Percentiles rank a stretch among this genome's conserved stretches.
These are phyloP conservation scores for Drosophila putrida DNA, from an alignment of 2,888 invertebrate species.

Conservation along the genomic window DNA sequence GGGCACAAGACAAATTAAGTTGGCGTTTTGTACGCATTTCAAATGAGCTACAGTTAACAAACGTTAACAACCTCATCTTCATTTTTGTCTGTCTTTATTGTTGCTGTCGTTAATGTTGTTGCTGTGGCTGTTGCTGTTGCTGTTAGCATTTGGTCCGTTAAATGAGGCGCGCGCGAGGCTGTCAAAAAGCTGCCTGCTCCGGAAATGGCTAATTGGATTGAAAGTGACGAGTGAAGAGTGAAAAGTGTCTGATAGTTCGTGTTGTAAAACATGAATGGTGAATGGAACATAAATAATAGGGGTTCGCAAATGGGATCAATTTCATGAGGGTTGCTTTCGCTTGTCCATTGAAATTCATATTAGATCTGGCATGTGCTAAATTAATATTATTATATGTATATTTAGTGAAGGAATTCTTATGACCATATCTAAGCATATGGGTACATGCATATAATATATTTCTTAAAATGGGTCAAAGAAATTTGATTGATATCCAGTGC, in stretches of 20 bases:
- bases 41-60: slow-evolving; percentile 75
- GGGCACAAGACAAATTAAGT: slow-evolving; percentile 68
- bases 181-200: slow-evolving; percentile 71
- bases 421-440: neutral
- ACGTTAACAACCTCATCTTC: slow-evolving; percentile 60
- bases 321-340: slow-evolving; percentile 39
- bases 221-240: slow-evolving; percentile 35
- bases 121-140: slow-evolving; percentile 14
- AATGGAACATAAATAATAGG: slow-evolving; percentile 21
- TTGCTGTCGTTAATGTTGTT: neutral
- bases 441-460: neutral
- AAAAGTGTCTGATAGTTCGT: slow-evolving; percentile 48
- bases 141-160: slow-evolving; percentile 40
- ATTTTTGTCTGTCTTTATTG: slow-evolving; percentile 28
- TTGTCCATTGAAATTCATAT: slow-evolving; percentile 8
- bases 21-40: slow-evolving; percentile 66
- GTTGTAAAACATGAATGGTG: slow-evolving; percentile 38
- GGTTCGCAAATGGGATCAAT: slow-evolving; percentile 39
- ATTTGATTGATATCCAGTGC: neutral
- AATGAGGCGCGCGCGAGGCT: slow-evolving; percentile 47
- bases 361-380: slow-evolving; percentile 18
- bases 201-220: slow-evolving; percentile 73
- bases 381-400: slow-evolving; percentile 4
- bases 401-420: neutral
- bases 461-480: neutral